Base-by-base conservation (phyloP, 2,888 invertebrate species). In the Nesidiocoris tenuis region DNA sequence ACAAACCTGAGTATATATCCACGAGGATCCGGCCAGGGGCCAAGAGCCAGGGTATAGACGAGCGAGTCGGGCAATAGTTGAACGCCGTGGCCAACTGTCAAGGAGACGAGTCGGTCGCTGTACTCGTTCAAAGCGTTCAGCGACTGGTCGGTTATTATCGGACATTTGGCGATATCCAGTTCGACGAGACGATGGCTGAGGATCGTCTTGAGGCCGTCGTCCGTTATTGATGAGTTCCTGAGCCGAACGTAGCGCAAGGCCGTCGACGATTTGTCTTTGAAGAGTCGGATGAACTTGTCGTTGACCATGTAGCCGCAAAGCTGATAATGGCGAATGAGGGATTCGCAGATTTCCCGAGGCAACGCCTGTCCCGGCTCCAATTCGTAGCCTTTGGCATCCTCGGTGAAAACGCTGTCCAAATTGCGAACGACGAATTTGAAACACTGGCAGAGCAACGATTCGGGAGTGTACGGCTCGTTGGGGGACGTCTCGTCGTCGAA, bases 151-250 rank as follows among this genome's bases (percentile, higher is more conserved):
- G 90, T 89, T 61, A 95, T 84, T 79, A 87, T 87, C 78, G 87
- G 86, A 83, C 94, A 94, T 81, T 92, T 90, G 75, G 89, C 87
- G 79, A 96, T 85, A 80, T 93, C 91, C 65, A 96, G 84, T 79
- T 91, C 90, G 16, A 87, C 84, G 56, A 94, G 87, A 79, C 90
- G 88, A 83, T 95, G 95, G 67, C 87, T 87, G 83, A 92, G 85
- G 17, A 96, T 84, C 70, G 88, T 88, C 79, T 87, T 86, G 66
- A 95, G 84, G 75, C 92, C 91, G 77, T 87, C 85, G 82, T 92
- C 91, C 9, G 90, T 90, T 61, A 95, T 87, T 56, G 87, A 86
- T 22, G 91, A 89, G 82, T 91, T 90, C 70, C 90, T 86, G 79
- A 95, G 85, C 81, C 87, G 88, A 12, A 94, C 88, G 76, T 87